Conservation (phyloP, 2,797 vertebrate genomes). For the Sebastes iracundus region DNA sequence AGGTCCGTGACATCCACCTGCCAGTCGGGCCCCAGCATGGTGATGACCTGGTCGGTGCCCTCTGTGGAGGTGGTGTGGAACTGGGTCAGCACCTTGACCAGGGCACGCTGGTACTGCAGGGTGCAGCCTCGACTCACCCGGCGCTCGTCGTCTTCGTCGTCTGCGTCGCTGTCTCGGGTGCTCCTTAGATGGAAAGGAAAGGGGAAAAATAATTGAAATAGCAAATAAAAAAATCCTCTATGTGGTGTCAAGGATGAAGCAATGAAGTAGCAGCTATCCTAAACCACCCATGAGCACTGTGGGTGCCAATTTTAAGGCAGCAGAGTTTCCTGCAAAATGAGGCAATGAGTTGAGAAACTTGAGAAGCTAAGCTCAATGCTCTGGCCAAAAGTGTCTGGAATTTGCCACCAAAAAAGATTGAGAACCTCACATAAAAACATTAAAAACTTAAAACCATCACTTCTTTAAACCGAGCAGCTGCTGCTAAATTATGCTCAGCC, state of each 20-base stretch:
- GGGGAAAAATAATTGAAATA: background rate
- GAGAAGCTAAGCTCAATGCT: background rate
- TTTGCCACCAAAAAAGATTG: background rate
- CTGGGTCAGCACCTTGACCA: constrained; percentile 95
- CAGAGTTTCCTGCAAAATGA: background rate
- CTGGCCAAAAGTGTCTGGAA: background rate
- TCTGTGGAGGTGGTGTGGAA: constrained; percentile 96
- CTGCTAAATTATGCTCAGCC: constrained; percentile 3
- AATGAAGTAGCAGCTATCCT: background rate
- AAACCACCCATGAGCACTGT: background rate
- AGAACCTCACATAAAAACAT: background rate
- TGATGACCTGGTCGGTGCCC: constrained; percentile 94
- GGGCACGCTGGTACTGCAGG: constrained; percentile 94
- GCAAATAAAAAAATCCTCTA: background rate
- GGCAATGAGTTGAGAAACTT: background rate
- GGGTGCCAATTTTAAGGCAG: background rate
- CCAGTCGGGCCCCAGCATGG: constrained; percentile 98
- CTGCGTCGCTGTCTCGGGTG: constrained; percentile 88
- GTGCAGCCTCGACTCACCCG: constrained; percentile 92
- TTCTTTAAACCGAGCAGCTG: constrained; percentile 34
- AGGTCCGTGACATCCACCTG: constrained; percentile 97
- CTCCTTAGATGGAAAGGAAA: constrained; percentile 62
- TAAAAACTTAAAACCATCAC: background rate
- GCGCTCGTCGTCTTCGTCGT: constrained; percentile 91
- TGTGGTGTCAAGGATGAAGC: background rate